A percentile compares a stretch with the other conserved stretches of the same genome.
Evolutionary conservation across 2,113 vertebrate genomes (phyloP).

Genomic region (Python bivittatus): DNA sequence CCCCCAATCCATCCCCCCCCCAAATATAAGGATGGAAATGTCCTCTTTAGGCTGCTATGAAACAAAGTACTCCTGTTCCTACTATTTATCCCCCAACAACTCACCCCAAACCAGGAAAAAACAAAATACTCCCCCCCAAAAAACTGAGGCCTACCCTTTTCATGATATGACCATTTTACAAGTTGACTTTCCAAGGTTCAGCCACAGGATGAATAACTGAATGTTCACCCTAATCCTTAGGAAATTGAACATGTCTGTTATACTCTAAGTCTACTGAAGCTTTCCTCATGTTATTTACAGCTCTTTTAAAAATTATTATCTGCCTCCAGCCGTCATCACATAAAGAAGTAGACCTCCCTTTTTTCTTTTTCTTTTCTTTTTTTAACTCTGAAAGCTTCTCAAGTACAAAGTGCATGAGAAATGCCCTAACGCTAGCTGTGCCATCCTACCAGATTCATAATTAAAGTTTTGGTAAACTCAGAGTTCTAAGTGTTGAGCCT

Average conservation of each 20-base stretch:
- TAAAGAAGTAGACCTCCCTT: neutral
- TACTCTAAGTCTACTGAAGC: neutral
- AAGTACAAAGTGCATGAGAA: neutral
- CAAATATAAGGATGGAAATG: neutral
- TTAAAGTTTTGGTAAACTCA: constrained; percentile 45
- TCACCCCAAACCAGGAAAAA: neutral
- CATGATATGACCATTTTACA: neutral
- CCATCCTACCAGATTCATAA: constrained; percentile 13
- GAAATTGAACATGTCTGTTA: neutral
- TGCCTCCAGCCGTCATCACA: neutral
- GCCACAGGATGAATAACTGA: neutral
- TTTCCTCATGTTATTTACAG: accelerated
- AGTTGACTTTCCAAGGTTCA: neutral
- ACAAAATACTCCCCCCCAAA: too few relatives aligned
- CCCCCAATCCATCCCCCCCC: neutral
- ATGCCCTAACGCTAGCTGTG: neutral
- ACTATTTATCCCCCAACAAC: neutral
- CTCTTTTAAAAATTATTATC: neutral
- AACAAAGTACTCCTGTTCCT: neutral
- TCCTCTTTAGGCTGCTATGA: neutral
- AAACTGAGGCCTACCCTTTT: neutral
- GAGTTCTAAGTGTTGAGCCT: constrained; percentile 56
- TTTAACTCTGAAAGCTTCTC: neutral
- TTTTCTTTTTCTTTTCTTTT: neutral
- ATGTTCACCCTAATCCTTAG: neutral